These are phyloP conservation scores for Clivina fossor DNA, from an alignment of 2,888 invertebrate genomes.

Conservation along the genomic window DNA sequence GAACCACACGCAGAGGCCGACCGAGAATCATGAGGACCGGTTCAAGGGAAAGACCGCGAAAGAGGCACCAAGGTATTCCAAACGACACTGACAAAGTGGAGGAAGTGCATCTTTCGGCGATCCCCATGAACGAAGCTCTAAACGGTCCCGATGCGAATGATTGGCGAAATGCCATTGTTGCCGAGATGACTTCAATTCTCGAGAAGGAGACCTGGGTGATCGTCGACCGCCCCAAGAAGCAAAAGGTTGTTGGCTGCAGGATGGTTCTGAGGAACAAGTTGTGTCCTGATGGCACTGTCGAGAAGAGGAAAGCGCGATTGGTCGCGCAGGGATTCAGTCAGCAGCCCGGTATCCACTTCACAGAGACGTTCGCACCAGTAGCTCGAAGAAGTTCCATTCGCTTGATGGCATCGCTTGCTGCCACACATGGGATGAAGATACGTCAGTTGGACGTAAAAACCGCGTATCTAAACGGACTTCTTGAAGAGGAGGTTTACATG, in stretches of 20 bases:
- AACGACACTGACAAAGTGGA: conserved; percentile 7
- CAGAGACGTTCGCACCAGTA: conserved; percentile 36
- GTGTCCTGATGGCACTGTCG: conserved; percentile 29
- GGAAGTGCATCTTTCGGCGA: conserved; percentile 5
- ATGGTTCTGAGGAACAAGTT: conserved; percentile 34
- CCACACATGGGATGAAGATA: conserved; percentile 35
- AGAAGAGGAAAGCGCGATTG: conserved; percentile 32
- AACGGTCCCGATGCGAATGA: conserved; percentile 27
- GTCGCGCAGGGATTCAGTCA: conserved; percentile 37
- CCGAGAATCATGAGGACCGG: conserved; percentile 29
- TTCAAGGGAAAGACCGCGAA: conserved; percentile 32
- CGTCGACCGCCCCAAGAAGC: conserved; percentile 33
- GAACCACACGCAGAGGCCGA: conserved; percentile 10
- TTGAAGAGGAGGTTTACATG: conserved; percentile 44
- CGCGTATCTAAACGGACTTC: conserved; percentile 42
- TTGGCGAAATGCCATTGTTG: conserved; percentile 37
- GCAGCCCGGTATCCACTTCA: conserved; percentile 31
- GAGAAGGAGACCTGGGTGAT: conserved; percentile 41
- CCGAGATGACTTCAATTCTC: conserved; percentile 36
- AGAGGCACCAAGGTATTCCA: conserved; percentile 18
- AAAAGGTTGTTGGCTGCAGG: conserved; percentile 30
- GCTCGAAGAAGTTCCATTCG: conserved; percentile 36
- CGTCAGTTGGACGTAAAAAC: conserved; percentile 40
- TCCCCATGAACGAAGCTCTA: conserved; percentile 27
- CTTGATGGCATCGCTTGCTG: conserved; percentile 38